Conservation (phyloP, 2,888 invertebrate species). For the Agonopterix alstromeriana region DNA sequence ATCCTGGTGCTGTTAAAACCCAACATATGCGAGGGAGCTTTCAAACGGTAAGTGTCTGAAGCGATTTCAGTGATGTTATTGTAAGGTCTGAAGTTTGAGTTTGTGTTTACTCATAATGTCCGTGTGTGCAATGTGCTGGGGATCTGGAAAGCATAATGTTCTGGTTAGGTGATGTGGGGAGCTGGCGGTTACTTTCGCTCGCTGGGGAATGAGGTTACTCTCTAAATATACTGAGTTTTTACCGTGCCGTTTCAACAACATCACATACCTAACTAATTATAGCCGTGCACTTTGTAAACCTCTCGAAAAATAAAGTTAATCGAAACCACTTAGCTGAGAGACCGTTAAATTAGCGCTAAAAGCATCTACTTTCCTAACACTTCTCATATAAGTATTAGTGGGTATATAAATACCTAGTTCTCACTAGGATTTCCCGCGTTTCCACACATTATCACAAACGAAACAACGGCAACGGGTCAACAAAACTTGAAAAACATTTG, state of each 20-base stretch:
- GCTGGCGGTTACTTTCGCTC: constrained; percentile 52
- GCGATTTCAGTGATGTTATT: constrained; percentile 25
- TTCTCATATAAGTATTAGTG: no score
- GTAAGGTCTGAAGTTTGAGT: constrained; percentile 20
- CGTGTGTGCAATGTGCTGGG: constrained; percentile 9
- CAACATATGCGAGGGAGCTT: constrained; percentile 26
- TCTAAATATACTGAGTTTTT: constrained; percentile 61
- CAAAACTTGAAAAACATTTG: no score
- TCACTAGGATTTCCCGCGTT: no score
- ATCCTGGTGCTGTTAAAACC: constrained; percentile 31
- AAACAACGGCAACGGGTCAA: no score
- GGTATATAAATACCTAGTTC: no score
- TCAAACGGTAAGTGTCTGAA: constrained; percentile 46
- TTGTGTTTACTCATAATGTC: constrained; percentile 12
- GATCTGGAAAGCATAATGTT: constrained; percentile 20
- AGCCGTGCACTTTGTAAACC: neutral
- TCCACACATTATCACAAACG: no score
- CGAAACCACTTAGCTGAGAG: no score
- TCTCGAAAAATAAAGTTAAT: no score
- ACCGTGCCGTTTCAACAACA: constrained; percentile 31
- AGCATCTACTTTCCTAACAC: no score
- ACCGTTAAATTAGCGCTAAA: no score
- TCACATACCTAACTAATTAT: neutral
- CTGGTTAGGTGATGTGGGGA: constrained; percentile 33
- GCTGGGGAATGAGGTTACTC: constrained; percentile 56